These are phyloP conservation scores for Colossoma macropomum DNA, from an alignment of 2,113 vertebrate species.

Conservation along the genomic window DNA sequence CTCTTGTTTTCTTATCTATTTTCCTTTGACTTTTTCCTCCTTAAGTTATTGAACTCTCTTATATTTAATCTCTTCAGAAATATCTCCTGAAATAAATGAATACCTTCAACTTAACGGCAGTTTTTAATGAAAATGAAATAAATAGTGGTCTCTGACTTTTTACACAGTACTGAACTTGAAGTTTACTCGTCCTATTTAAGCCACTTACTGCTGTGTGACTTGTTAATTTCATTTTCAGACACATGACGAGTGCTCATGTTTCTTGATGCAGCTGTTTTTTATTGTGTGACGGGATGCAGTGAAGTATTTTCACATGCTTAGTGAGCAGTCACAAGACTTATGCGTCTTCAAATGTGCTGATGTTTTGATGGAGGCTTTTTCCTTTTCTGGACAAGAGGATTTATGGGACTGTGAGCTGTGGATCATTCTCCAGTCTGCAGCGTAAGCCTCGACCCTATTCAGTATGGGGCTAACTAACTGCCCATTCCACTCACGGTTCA, in stretches of 20 bases:
- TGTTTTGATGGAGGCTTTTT: not conserved
- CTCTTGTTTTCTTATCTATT: too few species aligned
- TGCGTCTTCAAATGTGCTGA: conserved; percentile 8
- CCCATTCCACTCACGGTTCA: conserved; percentile 16
- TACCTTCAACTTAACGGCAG: too few species aligned
- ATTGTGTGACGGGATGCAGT: not conserved
- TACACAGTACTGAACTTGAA: too few species aligned
- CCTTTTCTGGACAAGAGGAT: conserved; percentile 7
- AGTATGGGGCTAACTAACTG: conserved; percentile 23
- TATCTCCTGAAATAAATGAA: too few species aligned
- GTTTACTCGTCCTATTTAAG: too few species aligned
- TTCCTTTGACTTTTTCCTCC: too few species aligned
- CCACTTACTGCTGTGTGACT: too few species aligned
- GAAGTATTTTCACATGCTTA: not conserved
- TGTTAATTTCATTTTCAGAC: too few species aligned
- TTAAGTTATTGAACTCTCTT: too few species aligned
- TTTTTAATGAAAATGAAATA: too few species aligned
- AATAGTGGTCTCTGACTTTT: too few species aligned
- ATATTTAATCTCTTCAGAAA: too few species aligned
- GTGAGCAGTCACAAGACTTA: conserved; percentile 8
- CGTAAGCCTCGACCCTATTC: not conserved
- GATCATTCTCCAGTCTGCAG: conserved; percentile 14
- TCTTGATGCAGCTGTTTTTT: not conserved
- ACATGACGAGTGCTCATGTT: not conserved
- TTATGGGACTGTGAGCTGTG: not conserved